Base-by-base conservation (phyloP, 2,113 vertebrate genomes). In the Cromileptes altivelis region DNA sequence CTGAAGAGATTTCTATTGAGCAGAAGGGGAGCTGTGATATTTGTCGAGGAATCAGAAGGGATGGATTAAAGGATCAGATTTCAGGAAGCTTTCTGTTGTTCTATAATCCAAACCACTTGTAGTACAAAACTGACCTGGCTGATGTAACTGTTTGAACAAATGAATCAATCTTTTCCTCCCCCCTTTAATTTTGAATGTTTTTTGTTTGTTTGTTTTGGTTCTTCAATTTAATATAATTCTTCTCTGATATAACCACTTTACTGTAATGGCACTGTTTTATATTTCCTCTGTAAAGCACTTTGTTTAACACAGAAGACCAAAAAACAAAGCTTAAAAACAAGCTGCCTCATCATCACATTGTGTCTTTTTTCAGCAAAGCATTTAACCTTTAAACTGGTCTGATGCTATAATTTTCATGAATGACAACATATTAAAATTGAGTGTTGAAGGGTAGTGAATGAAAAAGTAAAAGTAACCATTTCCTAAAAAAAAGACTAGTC, bases 61-160 rank as follows among this genome's bases (percentile, higher is more conserved):
- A 9, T 2, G 75, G 76, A 77, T 83, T 80, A 88, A 67, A 80
- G 65, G 42, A 84, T 89, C 60, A 50, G 23, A 62, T 79, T 57
- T 70, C 21, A 45, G 33, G 56, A 7, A 57, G 64, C n/a, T 71
- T 71, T 70, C 49, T 60, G 68, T 75, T 73, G 52, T 58, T 67
- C 55, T 30, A 0, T 74, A 61, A 80, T 77, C 57, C 68, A 69
- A 73, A 63, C n/a, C 0, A 9, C 25, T 82, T n/a, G 58, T 81
- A 6, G 18, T 7, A 75, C 6, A 61, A 47, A 30, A 52, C 50
- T 30, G 27, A 56, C 71, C 50, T 55, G 56, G 25, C 8, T 56
- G 19, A 49, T 56, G 1, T 1, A 47, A 55, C 49, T 3, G 18
- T 23, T 18, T 40, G 4, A 40, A 17, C 8, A 2, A 30, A 30